Evolutionary conservation across 1,140 invertebrate species (phyloP), one percentile per base, ranked within the genome.

Genomic region (Proctacanthus coquilletti): DNA sequence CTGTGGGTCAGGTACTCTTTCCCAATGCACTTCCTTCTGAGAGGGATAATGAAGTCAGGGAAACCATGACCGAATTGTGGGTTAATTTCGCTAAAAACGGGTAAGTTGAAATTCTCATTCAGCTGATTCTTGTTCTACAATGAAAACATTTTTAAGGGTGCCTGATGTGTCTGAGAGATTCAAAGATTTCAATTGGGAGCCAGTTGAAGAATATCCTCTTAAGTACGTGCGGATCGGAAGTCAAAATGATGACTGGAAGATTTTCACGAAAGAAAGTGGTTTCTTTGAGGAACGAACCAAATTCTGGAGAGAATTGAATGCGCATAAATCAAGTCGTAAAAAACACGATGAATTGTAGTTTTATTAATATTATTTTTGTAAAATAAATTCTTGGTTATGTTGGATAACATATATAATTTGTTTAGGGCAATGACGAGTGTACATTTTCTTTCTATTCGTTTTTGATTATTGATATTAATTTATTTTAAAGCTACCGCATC

Each of bases 41-140:
- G 9, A 47, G 61, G 15, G 72, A 75, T 45, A 46, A 63, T 3
- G 46, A 57, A 42, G 53, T 74, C 6, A 52, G 67, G 0, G 58
- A 70, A 25, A 25, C 70, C 13, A 49, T 82, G 43, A 74, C 75
- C 0, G 65, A 56, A n/a, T 41, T 78, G 17, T 83, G 77, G 77
- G 64, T 67, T 0, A 76, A 80, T 54, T 83, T 84, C 48, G 77
- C 78, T 0, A 69, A 64, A 51, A 66, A 61, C 21, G 70, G 75
- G 77, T 80, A 57, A 65, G 62, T 42, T 5, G 8, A 9, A 10
- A 23, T n/a, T n/a, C n/a, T n/a, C n/a, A n/a, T n/a, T 21, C 21
- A 6, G 5, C 2, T 13, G 6, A 5, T 6, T 15, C 8, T 20
- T 48, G 45, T 49, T 4, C 39, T 70, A 68, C 36, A 68, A 68